Evolutionary conservation across 2,888 invertebrate species (phyloP), one percentile per base, ranked within the genome.

Genomic region (Leucophenga montana): DNA sequence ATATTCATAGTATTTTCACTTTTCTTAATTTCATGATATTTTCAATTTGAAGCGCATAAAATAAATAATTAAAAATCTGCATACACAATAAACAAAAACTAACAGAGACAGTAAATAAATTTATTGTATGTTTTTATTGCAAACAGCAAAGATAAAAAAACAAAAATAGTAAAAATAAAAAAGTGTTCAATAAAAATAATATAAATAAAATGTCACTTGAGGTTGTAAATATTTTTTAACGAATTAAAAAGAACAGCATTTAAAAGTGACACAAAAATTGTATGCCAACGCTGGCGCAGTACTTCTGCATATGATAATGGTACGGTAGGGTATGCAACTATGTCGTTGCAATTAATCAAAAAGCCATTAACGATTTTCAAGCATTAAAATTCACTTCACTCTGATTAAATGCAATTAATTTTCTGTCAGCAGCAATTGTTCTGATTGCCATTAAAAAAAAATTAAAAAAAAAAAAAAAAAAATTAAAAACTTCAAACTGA

Each of bases 391-490:
- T 20, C 62, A 39, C 59, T 67, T 67, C 69, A 68, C 67, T 53
- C 70, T 73, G 79, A 79, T 82, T 80, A 79, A 80, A 79, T 78
- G 82, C 78, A 82, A 82, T 82, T 82, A 82, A 82, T 80, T 79
- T 77, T 75, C 73, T 82, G 82, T 82, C 81, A 80, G 75, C 75
- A 82, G 73, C 82, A 82, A 78, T 76, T 80, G 77, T 76, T 73
- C 61, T 62, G 57, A 68, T n/a, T 33, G 44, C 16, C 11, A 33
- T 39, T 44, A 44, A 46, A 66, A 62, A 67, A 9, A 33, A 33
- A 33, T 33, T n/a, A 33, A 16, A 0, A 59, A 33, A 57, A 57
- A 56, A 56, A 18, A 56, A 56, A 56, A 18, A 56, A 56, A 56
- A 48, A 56, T 22, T 13, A 56, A 56, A 22, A 22, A 22, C 3